Conservation (phyloP, 2,797 vertebrate genomes). For the Peromyscus aztecus region DNA sequence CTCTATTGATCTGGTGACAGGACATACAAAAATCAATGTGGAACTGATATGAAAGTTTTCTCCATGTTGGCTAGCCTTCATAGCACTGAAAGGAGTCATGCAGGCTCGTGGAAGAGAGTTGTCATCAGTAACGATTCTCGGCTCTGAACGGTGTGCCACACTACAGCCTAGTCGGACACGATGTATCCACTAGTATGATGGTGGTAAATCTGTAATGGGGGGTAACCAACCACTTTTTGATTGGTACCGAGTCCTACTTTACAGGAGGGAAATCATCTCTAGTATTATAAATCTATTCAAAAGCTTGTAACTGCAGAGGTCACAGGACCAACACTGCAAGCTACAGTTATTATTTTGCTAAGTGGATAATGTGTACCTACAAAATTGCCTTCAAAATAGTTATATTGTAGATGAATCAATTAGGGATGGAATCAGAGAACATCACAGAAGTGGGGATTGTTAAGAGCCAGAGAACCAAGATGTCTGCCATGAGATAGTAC, state of each 20-base stretch:
- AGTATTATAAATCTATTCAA: not conserved
- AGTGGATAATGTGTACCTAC: not conserved
- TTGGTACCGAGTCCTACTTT: not conserved
- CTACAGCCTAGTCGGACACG: no score
- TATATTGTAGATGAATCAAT: no score
- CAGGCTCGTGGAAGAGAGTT: not conserved
- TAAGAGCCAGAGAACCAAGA: not conserved
- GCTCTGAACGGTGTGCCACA: not conserved
- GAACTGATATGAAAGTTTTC: no score
- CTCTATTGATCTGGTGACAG: no score
- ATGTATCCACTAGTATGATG: no score
- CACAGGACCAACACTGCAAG: not conserved
- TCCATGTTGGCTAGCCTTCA: not conserved
- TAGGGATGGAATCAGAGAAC: not conserved
- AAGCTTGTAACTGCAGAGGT: no score
- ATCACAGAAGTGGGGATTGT: not conserved
- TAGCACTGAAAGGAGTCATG: not conserved
- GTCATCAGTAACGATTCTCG: not conserved
- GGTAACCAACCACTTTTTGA: not conserved
- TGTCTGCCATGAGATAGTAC: not conserved
- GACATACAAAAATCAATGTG: no score
- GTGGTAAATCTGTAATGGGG: not conserved
- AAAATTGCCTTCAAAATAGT: not conserved
- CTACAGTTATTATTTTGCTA: not conserved
- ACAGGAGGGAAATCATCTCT: not conserved